phyloP scores from a whole-genome alignment of 2,113 vertebrate genomes.

The Notechis scutatus region DNA sequence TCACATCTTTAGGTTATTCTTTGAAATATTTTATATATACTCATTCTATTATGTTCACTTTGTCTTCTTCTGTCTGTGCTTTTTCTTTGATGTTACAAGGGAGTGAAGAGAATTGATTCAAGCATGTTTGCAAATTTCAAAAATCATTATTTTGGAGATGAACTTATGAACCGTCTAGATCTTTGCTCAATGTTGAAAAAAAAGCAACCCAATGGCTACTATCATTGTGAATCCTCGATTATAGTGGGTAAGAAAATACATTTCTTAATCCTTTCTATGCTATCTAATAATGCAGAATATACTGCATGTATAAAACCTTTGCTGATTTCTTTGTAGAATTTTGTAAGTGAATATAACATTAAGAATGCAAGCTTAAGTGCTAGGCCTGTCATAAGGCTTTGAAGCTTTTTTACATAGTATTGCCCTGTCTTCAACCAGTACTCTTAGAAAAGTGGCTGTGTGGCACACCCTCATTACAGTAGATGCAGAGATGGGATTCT shows the following conservation, averaged over 20 bases:
- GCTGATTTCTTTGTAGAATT: neutral
- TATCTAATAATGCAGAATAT: neutral
- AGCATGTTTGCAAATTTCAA: constrained; percentile 78
- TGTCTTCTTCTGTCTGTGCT: constrained; percentile 10
- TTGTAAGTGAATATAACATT: neutral
- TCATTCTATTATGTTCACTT: neutral
- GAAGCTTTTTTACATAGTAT: neutral
- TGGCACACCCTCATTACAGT: neutral
- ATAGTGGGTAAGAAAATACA: constrained; percentile 77
- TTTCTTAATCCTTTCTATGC: constrained; percentile 3
- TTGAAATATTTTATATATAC: neutral
- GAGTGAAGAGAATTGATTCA: constrained; percentile 86
- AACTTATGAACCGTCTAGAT: constrained; percentile 81
- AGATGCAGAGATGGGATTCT: neutral
- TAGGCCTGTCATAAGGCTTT: neutral
- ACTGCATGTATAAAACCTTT: neutral
- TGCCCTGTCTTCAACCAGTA: neutral
- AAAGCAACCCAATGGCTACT: constrained; percentile 88
- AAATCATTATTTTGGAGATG: constrained; percentile 83
- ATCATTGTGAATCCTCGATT: constrained; percentile 87
- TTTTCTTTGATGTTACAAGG: constrained; percentile 73
- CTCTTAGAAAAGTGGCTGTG: neutral
- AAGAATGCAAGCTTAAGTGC: neutral
- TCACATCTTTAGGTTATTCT: constrained; percentile 8
- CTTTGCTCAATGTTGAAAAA: constrained; percentile 96